phyloP scores from a whole-genome alignment of 2,888 invertebrate species.

The Petrolisthes cinctipes region DNA sequence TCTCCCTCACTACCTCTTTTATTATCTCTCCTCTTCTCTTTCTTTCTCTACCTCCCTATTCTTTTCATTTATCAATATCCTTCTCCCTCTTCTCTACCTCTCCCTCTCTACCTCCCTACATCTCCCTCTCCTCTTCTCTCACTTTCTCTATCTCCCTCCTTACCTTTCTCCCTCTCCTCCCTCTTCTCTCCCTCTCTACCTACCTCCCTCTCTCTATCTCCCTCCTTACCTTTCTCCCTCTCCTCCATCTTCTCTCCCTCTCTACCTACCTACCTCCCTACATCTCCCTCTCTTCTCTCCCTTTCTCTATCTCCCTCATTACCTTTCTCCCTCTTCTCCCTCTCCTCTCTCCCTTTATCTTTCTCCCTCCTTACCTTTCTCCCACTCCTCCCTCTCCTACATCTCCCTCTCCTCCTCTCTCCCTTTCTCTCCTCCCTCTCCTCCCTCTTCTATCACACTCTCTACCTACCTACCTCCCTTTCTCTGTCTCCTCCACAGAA shows the following conservation, averaged over 20 bases:
- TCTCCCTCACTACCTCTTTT: too few relatives aligned
- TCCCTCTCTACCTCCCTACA: neutral
- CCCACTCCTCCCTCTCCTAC: neutral
- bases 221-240: too few relatives aligned
- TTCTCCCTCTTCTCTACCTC: too few relatives aligned
- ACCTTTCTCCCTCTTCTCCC: neutral
- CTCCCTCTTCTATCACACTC: neutral
- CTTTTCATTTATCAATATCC: too few relatives aligned
- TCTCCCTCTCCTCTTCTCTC: conserved; percentile 2
- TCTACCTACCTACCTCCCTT: neutral
- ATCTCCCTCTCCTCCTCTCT: neutral
- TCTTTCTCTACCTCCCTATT: too few relatives aligned
- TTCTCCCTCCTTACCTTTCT: neutral
- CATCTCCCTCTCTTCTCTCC: neutral
- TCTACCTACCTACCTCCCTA: neutral
- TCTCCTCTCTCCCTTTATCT: neutral
- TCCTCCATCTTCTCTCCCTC: too few relatives aligned
- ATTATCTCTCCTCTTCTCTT: too few relatives aligned
- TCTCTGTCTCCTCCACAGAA: conserved; percentile 33
- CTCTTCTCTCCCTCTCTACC: neutral
- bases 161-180: neutral
- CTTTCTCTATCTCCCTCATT: neutral
- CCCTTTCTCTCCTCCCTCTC: neutral
- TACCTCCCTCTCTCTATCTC: neutral
- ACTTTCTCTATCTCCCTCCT: neutral